Evolutionary conservation across 2,888 invertebrate genomes (phyloP).

Genomic region (Drosophila nr. medialis): DNA sequence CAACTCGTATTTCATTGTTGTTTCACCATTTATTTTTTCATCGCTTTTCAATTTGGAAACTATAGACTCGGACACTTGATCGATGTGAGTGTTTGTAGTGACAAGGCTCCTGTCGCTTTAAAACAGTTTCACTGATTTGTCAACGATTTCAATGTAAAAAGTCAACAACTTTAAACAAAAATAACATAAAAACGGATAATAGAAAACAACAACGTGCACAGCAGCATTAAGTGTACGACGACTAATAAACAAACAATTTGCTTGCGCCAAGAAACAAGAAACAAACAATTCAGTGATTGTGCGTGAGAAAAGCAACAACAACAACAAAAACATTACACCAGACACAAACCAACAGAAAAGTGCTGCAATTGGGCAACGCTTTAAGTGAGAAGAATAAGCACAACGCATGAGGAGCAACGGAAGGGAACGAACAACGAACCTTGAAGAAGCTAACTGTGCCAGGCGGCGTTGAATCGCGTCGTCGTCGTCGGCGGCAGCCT

Average conservation of each 20-base stretch:
- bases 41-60: conserved; percentile 21
- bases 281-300: conserved; percentile 10
- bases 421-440: conserved; percentile 12
- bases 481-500: conserved; percentile 49
- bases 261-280: conserved; percentile 38
- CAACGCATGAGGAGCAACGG: background rate
- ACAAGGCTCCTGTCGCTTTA: conserved; percentile 37
- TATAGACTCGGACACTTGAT: conserved; percentile 25
- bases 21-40: conserved; percentile 18
- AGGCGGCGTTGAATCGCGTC: conserved; percentile 29
- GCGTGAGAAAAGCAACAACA: conserved; percentile 10
- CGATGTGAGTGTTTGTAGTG: conserved; percentile 33
- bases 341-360: conserved; percentile 51
- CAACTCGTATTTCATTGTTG: conserved; percentile 42
- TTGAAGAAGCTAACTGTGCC: conserved; percentile 31
- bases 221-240: conserved; percentile 35
- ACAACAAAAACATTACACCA: conserved; percentile 30
- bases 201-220: conserved; percentile 12
- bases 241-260: conserved; percentile 38
- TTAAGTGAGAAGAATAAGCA: conserved; percentile 13
- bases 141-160: conserved; percentile 19
- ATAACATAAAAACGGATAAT: conserved; percentile 3
- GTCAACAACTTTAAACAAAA: conserved; percentile 31
- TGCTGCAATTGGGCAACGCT: conserved; percentile 41
- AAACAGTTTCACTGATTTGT: conserved; percentile 37